Conservation (phyloP, 2,888 invertebrate species). For the Biston betularia region DNA sequence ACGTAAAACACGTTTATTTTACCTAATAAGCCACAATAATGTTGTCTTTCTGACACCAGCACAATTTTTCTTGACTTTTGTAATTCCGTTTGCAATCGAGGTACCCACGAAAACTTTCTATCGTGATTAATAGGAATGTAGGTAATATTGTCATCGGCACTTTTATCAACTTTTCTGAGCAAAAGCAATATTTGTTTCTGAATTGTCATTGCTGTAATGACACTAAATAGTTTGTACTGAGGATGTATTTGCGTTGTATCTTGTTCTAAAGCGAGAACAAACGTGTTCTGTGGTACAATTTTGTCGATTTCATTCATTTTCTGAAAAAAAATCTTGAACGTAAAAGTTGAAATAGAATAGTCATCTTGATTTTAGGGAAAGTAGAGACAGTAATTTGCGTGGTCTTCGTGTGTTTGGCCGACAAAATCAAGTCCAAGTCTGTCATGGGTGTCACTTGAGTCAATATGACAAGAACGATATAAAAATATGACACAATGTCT, state of each 20-base stretch:
- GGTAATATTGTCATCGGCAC: slow-evolving; percentile 40
- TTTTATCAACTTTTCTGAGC: slow-evolving; percentile 51
- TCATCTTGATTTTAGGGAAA: too few relatives aligned
- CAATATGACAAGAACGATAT: too few relatives aligned
- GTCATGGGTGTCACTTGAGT: too few relatives aligned
- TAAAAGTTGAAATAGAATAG: too few relatives aligned
- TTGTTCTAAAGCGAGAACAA: slow-evolving; percentile 58
- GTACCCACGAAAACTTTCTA: slow-evolving; percentile 60
- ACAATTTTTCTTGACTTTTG: slow-evolving; percentile 55
- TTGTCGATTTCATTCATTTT: slow-evolving; percentile 54
- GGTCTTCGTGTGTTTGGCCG: too few relatives aligned
- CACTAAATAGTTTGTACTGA: slow-evolving; percentile 51
- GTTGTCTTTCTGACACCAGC: slow-evolving; percentile 61
- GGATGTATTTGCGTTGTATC: slow-evolving; percentile 49
- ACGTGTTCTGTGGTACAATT: slow-evolving; percentile 50
- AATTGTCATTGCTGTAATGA: slow-evolving; percentile 59
- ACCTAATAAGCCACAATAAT: slow-evolving; percentile 64
- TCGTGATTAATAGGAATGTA: slow-evolving; percentile 58
- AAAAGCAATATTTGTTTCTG: slow-evolving; percentile 56
- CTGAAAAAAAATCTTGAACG: slow-evolving; percentile 48
- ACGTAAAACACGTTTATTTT: slow-evolving; percentile 17
- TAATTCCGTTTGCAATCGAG: slow-evolving; percentile 55
- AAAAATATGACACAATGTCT: too few relatives aligned
- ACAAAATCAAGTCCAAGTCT: too few relatives aligned
- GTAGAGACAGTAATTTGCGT: too few relatives aligned